A percentile compares a stretch with the other conserved stretches of the same genome.
Evolutionary conservation across 2,113 vertebrate species (phyloP).

Genomic region (Ellobius talpinus): DNA sequence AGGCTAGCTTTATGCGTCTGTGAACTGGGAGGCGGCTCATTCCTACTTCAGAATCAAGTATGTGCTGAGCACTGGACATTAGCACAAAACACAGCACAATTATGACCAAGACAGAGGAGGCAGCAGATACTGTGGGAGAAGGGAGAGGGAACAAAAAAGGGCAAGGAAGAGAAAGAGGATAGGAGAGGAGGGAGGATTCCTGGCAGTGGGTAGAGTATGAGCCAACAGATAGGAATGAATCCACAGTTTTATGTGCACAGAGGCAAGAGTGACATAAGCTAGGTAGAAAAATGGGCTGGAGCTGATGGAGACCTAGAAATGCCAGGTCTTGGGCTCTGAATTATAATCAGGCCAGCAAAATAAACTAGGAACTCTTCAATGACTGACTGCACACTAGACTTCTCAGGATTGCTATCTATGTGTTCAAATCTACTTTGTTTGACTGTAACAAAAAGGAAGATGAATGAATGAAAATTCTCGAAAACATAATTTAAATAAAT

Average conservation of each 20-base stretch:
- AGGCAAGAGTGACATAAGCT: too few species aligned
- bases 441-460: conserved; percentile 25
- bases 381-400: not conserved
- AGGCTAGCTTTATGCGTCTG: not conserved
- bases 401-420: not conserved
- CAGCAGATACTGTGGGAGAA: too few species aligned
- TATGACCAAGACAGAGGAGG: not conserved
- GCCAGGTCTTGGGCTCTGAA: too few species aligned
- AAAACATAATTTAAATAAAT: conserved; percentile 72
- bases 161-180: not conserved
- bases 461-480: conserved; percentile 7
- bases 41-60: not conserved
- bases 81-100: not conserved
- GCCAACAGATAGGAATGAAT: not conserved
- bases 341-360: not conserved
- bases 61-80: not conserved
- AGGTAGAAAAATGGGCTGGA: fast-evolving
- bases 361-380: not conserved
- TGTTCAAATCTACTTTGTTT: not conserved
- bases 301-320: not conserved
- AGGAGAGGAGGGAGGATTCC: not conserved
- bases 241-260: fast-evolving
- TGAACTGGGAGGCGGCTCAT: too few species aligned
- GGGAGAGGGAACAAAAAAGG: fast-evolving
- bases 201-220: not conserved